Percentiles rank a stretch among this genome's conserved stretches.
Conservation (phyloP, 2,797 vertebrate genomes). For the Manis javanica region DNA sequence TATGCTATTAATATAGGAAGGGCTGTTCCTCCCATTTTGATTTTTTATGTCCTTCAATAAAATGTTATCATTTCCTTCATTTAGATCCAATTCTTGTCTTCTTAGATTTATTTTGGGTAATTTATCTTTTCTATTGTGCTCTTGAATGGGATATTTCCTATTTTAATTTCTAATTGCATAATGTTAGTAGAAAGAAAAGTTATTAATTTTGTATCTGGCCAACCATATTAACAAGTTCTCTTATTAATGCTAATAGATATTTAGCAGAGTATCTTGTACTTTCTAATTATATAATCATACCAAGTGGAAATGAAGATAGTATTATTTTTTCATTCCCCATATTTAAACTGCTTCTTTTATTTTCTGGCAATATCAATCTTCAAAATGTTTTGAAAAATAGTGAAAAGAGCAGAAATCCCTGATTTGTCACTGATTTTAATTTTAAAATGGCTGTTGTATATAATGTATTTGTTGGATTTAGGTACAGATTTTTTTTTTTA, state of each 20-base stretch:
- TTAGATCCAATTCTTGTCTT: conserved; percentile 10
- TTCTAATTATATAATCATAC: conserved; percentile 47
- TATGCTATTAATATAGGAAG: conserved; percentile 37
- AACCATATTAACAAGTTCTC: conserved; percentile 36
- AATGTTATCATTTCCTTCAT: conserved; percentile 58
- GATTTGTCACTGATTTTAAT: neutral
- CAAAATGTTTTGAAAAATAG: conserved; percentile 20
- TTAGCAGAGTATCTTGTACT: conserved; percentile 54
- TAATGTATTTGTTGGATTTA: conserved; percentile 28
- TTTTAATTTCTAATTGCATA: conserved; percentile 57
- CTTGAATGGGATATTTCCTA: conserved; percentile 40
- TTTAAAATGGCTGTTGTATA: neutral
- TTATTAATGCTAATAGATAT: conserved; percentile 44
- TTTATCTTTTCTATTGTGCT: conserved; percentile 56
- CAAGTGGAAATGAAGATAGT: conserved; percentile 41
- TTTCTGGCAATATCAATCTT: conserved; percentile 23
- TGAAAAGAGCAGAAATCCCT: neutral
- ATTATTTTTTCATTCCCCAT: conserved; percentile 40
- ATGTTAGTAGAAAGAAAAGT: conserved; percentile 51
- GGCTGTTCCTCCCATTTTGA: neutral
- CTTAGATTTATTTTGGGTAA: conserved; percentile 53
- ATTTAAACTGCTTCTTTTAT: conserved; percentile 40
- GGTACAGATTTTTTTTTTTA: neutral
- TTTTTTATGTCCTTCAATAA: conserved; percentile 59
- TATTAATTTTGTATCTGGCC: conserved; percentile 51